Conservation (phyloP, 2,888 invertebrate species). For the Formica aserva region DNA sequence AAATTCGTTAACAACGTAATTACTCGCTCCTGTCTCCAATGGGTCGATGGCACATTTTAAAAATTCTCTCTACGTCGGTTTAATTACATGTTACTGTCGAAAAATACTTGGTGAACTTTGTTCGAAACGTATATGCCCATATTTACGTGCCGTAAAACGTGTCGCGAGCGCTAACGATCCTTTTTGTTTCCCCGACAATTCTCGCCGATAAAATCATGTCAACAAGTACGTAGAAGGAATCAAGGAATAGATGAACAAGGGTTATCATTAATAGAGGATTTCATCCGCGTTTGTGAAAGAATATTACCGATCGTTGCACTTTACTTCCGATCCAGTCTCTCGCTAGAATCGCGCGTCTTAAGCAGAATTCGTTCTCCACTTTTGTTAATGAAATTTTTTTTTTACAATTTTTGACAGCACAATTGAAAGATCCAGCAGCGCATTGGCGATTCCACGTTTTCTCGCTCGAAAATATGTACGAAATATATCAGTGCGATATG, state of each 20-base stretch:
- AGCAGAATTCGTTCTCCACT: no score
- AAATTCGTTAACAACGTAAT: background rate
- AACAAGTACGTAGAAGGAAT: conserved; percentile 45
- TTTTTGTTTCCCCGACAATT: conserved; percentile 38
- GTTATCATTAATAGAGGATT: conserved; percentile 26
- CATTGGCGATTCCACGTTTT: background rate
- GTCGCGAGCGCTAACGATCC: conserved; percentile 44
- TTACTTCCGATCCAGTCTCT: background rate
- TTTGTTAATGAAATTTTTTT: no score
- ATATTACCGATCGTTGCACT: background rate
- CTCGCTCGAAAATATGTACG: background rate
- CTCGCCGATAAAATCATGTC: conserved; percentile 13
- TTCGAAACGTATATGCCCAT: background rate
- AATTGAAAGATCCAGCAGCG: background rate
- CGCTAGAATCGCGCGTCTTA: no score
- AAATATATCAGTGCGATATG: background rate
- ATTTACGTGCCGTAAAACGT: conserved; percentile 63
- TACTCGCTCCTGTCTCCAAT: background rate
- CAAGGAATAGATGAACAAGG: conserved; percentile 43
- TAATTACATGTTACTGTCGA: background rate
- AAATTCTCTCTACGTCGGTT: background rate
- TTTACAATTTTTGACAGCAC: no score
- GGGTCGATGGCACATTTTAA: background rate
- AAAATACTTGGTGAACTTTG: background rate
- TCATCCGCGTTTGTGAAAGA: background rate